Evolutionary conservation across 1,140 invertebrate genomes (phyloP).

Genomic region (Drosophila tristis): DNA sequence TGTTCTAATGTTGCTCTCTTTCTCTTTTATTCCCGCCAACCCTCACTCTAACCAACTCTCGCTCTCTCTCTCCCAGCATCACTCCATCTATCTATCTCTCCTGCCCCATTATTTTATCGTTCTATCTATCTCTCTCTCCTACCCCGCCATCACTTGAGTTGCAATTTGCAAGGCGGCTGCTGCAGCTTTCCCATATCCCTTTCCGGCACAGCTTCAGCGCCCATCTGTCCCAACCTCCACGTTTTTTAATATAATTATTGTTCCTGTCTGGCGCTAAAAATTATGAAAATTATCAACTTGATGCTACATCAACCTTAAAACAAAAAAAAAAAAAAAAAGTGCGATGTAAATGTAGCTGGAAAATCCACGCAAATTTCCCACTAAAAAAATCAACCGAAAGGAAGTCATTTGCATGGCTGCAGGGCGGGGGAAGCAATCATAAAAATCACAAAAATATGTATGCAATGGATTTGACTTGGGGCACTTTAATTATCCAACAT

Average conservation of each 20-base stretch:
- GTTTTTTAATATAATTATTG: conserved; percentile 69
- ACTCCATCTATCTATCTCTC: conserved; percentile 25
- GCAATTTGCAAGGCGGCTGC: conserved; percentile 46
- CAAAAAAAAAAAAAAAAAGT: conserved; percentile 24
- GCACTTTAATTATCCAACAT: conserved; percentile 69
- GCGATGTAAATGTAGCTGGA: conserved; percentile 1
- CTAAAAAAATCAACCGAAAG: conserved; percentile 37
- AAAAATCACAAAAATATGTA: conserved; percentile 20
- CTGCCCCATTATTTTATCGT: conserved; percentile 3
- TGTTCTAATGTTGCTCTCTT: conserved; percentile 75
- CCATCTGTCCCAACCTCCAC: conserved; percentile 14
- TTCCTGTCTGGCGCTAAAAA: conserved; percentile 56
- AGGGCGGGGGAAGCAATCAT: too few relatives aligned
- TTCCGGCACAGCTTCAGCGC: conserved; percentile 4
- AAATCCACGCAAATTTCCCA: conserved; percentile 36
- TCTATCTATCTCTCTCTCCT: neutral
- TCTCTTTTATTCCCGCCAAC: conserved; percentile 26
- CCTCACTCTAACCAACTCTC: neutral
- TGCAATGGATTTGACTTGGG: conserved; percentile 46
- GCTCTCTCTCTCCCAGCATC: neutral
- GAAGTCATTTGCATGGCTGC: conserved; percentile 27
- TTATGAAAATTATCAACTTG: conserved; percentile 75
- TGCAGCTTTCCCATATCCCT: conserved; percentile 19
- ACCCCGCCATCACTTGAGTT: conserved; percentile 33
- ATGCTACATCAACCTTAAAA: conserved; percentile 24